Percentiles rank a stretch among this genome's conserved stretches.
Conservation (phyloP, 2,888 invertebrate species). For the Eugnorisma glareosa region DNA sequence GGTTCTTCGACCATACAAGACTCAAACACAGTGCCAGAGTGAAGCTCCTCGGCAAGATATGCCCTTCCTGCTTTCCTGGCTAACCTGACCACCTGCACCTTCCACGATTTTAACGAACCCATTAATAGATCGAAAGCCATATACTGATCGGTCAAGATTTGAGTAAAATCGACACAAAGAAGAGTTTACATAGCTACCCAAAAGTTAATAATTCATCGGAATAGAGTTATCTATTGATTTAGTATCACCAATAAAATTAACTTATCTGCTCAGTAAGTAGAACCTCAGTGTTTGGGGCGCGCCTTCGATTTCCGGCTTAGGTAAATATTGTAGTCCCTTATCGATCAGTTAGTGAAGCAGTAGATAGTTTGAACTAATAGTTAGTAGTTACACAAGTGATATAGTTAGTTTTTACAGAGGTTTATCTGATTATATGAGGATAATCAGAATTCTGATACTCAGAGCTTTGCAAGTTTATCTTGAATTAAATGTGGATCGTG, state of each 20-base stretch:
- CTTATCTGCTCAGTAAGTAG: constrained; percentile 57
- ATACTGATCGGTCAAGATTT: not conserved
- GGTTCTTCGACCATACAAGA: not conserved
- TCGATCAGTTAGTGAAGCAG: constrained; percentile 50
- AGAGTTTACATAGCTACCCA: not conserved
- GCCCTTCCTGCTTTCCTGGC: not conserved
- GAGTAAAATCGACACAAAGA: too few relatives aligned
- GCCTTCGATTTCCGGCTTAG: constrained; percentile 78
- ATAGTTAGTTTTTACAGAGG: constrained; percentile 17
- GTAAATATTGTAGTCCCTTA: constrained; percentile 76
- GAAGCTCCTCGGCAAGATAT: not conserved
- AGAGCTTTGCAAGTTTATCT: not conserved
- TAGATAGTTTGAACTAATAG: constrained; percentile 49
- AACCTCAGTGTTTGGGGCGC: constrained; percentile 61
- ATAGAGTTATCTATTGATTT: constrained; percentile 46
- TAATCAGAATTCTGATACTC: not conserved
- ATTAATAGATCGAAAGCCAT: not conserved
- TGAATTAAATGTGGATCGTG: not conserved
- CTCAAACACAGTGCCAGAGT: not conserved
- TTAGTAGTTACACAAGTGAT: constrained; percentile 14
- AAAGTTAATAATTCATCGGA: constrained; percentile 23
- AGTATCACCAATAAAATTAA: constrained; percentile 59
- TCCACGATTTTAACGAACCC: too few relatives aligned
- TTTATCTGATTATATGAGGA: constrained; percentile 17
- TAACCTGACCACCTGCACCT: too few relatives aligned